Evolutionary conservation across 2,113 vertebrate genomes (phyloP).

Genomic region (Tinamus guttatus): DNA sequence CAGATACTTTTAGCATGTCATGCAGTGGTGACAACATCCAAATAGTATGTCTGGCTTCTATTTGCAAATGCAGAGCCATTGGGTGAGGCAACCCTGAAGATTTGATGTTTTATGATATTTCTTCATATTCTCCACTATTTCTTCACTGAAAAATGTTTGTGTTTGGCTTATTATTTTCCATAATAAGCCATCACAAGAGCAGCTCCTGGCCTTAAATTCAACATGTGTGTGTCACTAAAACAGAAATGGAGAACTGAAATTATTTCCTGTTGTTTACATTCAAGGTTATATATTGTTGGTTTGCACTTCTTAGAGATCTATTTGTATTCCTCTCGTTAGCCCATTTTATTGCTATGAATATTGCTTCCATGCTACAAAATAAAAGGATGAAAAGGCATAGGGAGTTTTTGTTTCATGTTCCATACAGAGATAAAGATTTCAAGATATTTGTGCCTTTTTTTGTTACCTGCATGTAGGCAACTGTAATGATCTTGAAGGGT

Average conservation of each 20-base stretch:
- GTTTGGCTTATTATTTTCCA: no score
- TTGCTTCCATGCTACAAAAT: background rate
- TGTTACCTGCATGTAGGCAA: constrained; percentile 62
- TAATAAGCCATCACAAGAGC: background rate
- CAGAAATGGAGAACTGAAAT: background rate
- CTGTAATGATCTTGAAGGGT: constrained; percentile 57
- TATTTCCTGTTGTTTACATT: background rate
- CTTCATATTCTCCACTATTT: background rate
- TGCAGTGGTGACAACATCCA: background rate
- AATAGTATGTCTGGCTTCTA: background rate
- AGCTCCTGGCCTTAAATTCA: background rate
- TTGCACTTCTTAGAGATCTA: background rate
- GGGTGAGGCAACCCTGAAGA: background rate
- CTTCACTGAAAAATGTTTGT: background rate
- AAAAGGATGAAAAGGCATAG: background rate
- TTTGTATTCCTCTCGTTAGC: background rate
- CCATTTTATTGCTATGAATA: accelerated
- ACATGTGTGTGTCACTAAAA: background rate
- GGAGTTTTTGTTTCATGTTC: background rate
- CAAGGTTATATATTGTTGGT: background rate
- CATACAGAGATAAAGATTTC: background rate
- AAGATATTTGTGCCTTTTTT: constrained; percentile 22
- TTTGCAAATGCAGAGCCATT: background rate
- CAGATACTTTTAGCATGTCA: background rate
- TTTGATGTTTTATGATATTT: background rate